phyloP scores from a whole-genome alignment of 1,140 invertebrate genomes.

The Adelges cooleyi region DNA sequence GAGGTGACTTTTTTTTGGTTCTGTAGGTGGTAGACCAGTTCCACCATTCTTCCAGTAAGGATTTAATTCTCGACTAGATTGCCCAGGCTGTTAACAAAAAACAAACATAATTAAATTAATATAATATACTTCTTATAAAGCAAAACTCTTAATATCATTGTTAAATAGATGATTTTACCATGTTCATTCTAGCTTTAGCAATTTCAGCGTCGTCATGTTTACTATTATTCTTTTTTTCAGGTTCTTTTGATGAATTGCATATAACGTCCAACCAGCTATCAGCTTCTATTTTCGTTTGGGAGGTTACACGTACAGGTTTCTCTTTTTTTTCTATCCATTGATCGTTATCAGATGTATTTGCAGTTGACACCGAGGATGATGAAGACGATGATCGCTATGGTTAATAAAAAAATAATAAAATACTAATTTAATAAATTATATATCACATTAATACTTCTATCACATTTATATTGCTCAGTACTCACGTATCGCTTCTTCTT shows the following conservation, averaged over 20 bases:
- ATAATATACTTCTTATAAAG: background rate
- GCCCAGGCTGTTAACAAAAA: constrained; percentile 62
- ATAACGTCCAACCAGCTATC: constrained; percentile 27
- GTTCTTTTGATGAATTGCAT: constrained; percentile 4
- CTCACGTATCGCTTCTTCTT: constrained; percentile 15
- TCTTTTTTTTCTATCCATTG: constrained; percentile 25
- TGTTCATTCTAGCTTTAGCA: constrained; percentile 13
- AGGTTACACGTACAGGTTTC: background rate
- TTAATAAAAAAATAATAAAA: no score
- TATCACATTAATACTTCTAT: no score
- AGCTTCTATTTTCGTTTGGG: background rate
- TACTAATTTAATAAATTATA: no score
- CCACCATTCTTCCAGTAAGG: constrained; percentile 87
- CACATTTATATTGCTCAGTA: background rate
- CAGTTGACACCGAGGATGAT: no score
- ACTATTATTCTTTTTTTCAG: background rate
- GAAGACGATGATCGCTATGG: no score
- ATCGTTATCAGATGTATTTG: background rate
- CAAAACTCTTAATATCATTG: background rate
- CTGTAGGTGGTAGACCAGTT: constrained; percentile 46
- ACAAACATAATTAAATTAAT: constrained; percentile 20
- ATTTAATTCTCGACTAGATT: constrained; percentile 68
- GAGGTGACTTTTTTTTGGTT: constrained; percentile 42
- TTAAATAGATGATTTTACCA: background rate
- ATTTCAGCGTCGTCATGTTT: constrained; percentile 3